Evolutionary conservation across 2,113 vertebrate species (phyloP), one percentile per base, ranked within the genome.

Genomic region (Phrynosoma blainvillii): DNA sequence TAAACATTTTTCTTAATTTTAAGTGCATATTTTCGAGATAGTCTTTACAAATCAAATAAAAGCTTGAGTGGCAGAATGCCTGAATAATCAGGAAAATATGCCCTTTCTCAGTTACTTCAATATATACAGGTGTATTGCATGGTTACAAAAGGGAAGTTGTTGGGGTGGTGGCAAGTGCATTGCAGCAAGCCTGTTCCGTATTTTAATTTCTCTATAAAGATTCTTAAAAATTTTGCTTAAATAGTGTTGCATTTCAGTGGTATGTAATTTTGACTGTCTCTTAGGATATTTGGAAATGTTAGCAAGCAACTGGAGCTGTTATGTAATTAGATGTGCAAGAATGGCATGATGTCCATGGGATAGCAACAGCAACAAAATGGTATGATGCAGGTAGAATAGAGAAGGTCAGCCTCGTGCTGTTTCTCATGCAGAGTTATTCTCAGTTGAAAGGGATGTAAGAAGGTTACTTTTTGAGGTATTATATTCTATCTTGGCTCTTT

Each of bases 111-210:
- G 84, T 71, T 86, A 68, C 86, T 87, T 75, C 66, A 84, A 25
- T 1, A 0, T 82, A 74, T 52, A 84, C 13, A 0, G 54, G 83
- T 84, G 47, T 40, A 27, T 27, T 82, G 70, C 85, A 70, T 40
- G 71, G 4, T 66, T 65, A 84, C 68, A 75, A 42, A 91, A 87
- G 91, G 89, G 92, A 94, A 92, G 88, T 36, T 32, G 54, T 66
- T 79, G 11, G 52, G 87, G 90, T 93, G 79, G 74, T 73, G 87
- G 77, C 47, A 84, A 91, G 74, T 68, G 11, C 78, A 84, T 91
- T 79, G 0, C 27, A 87, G 74, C 65, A 92, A 73, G 20, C 56
- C 90, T 88, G 66, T 87, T 76, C 74, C 70, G 23, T 62, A 86
- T 59, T 92, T 87, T 84, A 86, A 88, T 87, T 87, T n/a, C 66